These are phyloP conservation scores for Seriola rivoliana DNA, from an alignment of 2,113 vertebrate species.

Conservation along the genomic window DNA sequence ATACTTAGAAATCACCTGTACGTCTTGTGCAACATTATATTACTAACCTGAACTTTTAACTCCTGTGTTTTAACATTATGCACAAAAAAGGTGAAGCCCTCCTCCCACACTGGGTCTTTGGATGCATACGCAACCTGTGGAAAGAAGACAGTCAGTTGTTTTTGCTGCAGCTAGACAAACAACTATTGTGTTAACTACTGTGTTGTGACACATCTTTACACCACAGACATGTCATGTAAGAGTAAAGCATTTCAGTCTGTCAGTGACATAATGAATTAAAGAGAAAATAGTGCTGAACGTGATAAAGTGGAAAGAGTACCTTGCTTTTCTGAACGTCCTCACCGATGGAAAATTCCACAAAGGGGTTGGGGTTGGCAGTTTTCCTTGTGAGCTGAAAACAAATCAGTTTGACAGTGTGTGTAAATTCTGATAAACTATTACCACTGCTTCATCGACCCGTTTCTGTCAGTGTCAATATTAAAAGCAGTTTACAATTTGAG, in stretches of 20 bases:
- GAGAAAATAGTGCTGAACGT: not conserved
- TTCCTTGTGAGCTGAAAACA: slow-evolving; percentile 82
- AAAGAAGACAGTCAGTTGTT: not conserved
- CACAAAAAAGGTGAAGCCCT: slow-evolving; percentile 96
- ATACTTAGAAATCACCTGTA: no score
- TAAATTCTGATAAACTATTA: not conserved
- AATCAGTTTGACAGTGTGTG: not conserved
- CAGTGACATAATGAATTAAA: not conserved
- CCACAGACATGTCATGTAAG: not conserved
- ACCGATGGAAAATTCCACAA: slow-evolving; percentile 89
- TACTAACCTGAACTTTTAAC: slow-evolving; percentile 89
- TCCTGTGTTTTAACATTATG: slow-evolving; percentile 85
- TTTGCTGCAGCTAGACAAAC: not conserved
- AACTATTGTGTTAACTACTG: not conserved
- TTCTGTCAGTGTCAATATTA: not conserved
- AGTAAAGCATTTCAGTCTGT: not conserved
- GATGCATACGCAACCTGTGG: slow-evolving; percentile 87
- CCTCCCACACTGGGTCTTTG: slow-evolving; percentile 93
- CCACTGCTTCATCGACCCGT: not conserved
- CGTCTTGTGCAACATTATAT: not conserved
- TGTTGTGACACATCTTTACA: not conserved
- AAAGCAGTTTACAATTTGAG: not conserved
- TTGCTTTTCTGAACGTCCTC: slow-evolving; percentile 90
- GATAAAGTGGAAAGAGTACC: slow-evolving; percentile 77
- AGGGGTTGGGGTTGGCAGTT: slow-evolving; percentile 87